Evolutionary conservation across 92 coral and sea anemone genomes (phyloP).

Genomic region (Umimayanthus chanpuru): DNA sequence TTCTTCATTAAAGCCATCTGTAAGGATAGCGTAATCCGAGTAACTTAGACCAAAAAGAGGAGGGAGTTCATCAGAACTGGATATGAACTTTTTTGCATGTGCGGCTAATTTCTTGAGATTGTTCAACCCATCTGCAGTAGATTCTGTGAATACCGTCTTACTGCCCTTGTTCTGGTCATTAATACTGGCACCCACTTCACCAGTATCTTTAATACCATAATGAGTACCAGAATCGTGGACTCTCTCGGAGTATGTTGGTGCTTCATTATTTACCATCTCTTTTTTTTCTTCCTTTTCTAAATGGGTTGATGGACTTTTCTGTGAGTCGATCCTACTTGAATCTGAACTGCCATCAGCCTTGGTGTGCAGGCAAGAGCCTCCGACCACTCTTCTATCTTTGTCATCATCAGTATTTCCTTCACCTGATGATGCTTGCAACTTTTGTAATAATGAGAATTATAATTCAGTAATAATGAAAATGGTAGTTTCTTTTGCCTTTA

Average conservation of each 20-base stretch:
- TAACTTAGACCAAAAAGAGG: neutral
- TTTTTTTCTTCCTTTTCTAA: neutral
- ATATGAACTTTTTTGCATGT: neutral
- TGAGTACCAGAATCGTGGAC: neutral
- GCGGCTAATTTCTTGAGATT: neutral
- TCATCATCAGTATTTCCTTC: too few relatives aligned
- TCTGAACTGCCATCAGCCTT: too few relatives aligned
- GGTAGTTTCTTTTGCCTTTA: neutral
- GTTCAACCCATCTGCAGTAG: neutral
- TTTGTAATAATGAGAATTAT: too few relatives aligned
- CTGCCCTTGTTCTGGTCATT: neutral
- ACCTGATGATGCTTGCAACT: neutral
- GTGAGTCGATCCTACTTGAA: too few relatives aligned
- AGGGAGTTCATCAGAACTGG: neutral
- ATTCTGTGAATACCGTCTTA: neutral
- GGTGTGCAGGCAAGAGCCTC: too few relatives aligned
- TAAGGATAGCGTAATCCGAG: neutral
- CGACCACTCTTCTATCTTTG: too few relatives aligned
- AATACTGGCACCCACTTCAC: neutral
- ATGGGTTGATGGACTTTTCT: too few relatives aligned
- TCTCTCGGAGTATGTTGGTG: neutral
- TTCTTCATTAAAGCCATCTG: neutral
- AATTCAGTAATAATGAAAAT: too few relatives aligned
- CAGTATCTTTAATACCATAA: neutral
- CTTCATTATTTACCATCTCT: neutral